Evolutionary conservation across 2,113 vertebrate genomes (phyloP).

Genomic region (Sebastes schlegelii): DNA sequence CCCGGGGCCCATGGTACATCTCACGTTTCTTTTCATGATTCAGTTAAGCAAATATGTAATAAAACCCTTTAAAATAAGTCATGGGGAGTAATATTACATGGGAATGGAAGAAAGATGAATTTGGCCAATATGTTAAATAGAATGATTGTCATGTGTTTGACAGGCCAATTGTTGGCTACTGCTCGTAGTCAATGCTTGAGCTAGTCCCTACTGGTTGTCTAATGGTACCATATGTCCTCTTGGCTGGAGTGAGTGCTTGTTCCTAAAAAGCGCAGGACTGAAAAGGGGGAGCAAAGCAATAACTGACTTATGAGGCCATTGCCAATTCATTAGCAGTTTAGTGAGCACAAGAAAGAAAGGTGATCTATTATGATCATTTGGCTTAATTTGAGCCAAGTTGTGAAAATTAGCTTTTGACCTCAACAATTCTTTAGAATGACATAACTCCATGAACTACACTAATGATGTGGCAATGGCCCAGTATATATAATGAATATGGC

Average conservation of each 20-base stretch:
- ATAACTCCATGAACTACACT: neutral
- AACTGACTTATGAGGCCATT: neutral
- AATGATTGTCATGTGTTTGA: neutral
- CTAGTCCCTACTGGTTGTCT: conserved; percentile 5
- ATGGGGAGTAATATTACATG: neutral
- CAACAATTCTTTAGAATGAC: neutral
- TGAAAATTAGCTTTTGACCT: neutral
- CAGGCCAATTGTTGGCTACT: conserved; percentile 18
- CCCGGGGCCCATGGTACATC: neutral
- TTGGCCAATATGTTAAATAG: conserved; percentile 1
- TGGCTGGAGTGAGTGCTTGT: neutral
- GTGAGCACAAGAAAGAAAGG: neutral
- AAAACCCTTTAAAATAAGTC: neutral
- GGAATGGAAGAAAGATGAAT: conserved; percentile 3
- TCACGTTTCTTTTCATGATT: neutral
- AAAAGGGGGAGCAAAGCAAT: neutral
- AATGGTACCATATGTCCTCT: conserved; percentile 20
- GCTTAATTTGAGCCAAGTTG: neutral
- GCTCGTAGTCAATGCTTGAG: conserved; percentile 19
- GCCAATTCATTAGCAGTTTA: conserved; percentile 3
- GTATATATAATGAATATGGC: neutral
- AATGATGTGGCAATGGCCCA: neutral
- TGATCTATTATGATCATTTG: neutral
- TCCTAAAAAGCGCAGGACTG: neutral
- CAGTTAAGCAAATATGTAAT: neutral